These are phyloP conservation scores for Drymonia ruficornis DNA, from an alignment of 2,888 invertebrate species.

Conservation along the genomic window DNA sequence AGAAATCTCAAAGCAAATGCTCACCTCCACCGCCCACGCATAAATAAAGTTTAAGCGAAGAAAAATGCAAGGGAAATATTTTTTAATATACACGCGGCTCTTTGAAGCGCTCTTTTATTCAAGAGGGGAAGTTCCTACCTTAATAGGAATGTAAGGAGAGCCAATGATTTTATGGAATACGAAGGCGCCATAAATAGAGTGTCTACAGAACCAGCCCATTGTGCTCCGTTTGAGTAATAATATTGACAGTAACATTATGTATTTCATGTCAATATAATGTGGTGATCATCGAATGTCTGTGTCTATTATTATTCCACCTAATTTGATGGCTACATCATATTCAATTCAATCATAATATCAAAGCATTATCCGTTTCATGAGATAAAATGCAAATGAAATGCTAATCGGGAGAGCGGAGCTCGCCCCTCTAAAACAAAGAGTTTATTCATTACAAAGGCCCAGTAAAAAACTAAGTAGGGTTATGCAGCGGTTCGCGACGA, in stretches of 20 bases:
- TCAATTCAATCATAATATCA: not conserved
- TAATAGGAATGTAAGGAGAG: slow-evolving; percentile 52
- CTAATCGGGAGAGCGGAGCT: slow-evolving; percentile 38
- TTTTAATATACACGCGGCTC: slow-evolving; percentile 57
- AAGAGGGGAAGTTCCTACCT: slow-evolving; percentile 57
- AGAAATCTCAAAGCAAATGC: slow-evolving; percentile 23
- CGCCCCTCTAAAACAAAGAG: slow-evolving; percentile 46
- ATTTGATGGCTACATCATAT: not conserved
- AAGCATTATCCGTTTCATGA: not conserved
- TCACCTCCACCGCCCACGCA: slow-evolving; percentile 23
- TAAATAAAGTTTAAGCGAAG: slow-evolving; percentile 42
- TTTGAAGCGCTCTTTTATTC: slow-evolving; percentile 53
- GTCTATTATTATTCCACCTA: not conserved
- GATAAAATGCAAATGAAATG: slow-evolving; percentile 37
- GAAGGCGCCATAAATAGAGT: slow-evolving; percentile 37
- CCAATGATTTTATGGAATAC: slow-evolving; percentile 47
- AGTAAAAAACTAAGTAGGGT: slow-evolving; percentile 47
- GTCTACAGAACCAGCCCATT: slow-evolving; percentile 27
- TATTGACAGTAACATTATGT: slow-evolving; percentile 20
- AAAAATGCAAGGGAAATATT: slow-evolving; percentile 53
- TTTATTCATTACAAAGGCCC: slow-evolving; percentile 48
- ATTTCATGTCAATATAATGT: not conserved
- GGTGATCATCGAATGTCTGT: not conserved
- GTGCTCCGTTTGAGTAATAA: slow-evolving; percentile 9
- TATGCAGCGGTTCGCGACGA: slow-evolving; percentile 40